Conservation (phyloP, 2,888 invertebrate species). For the Euzophera pinguis region DNA sequence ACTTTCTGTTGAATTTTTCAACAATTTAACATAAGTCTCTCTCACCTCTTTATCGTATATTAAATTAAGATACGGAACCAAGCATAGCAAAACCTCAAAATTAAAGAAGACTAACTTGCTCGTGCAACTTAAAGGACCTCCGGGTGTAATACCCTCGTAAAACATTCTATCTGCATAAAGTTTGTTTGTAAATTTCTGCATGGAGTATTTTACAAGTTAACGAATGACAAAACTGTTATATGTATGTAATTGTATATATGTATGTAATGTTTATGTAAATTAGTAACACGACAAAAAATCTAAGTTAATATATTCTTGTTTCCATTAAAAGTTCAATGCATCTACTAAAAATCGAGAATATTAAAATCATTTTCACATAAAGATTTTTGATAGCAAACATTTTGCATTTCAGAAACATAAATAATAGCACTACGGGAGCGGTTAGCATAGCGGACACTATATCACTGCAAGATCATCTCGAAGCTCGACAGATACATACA, state of each 20-base stretch:
- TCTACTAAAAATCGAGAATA: neutral
- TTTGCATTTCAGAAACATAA: conserved; percentile 55
- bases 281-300: neutral
- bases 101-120: neutral
- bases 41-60: no score
- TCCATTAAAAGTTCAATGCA: neutral
- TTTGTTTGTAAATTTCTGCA: conserved; percentile 5
- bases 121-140: neutral
- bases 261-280: neutral
- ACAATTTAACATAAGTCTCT: no score
- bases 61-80: neutral
- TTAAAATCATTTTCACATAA: neutral
- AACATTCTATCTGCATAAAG: conserved; percentile 2
- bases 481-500: conserved; percentile 43
- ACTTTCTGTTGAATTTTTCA: neutral
- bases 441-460: conserved; percentile 46
- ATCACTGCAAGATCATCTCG: conserved; percentile 66
- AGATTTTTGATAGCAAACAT: neutral
- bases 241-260: neutral
- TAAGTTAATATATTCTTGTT: neutral
- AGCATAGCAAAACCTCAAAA: neutral
- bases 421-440: conserved; percentile 36
- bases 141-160: conserved; percentile 11
- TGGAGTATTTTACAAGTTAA: conserved; percentile 14
- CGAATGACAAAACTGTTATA: conserved; percentile 11